Evolutionary conservation across 2,113 vertebrate genomes (phyloP), one percentile per base, ranked within the genome.

Genomic region (Scomber japonicus): DNA sequence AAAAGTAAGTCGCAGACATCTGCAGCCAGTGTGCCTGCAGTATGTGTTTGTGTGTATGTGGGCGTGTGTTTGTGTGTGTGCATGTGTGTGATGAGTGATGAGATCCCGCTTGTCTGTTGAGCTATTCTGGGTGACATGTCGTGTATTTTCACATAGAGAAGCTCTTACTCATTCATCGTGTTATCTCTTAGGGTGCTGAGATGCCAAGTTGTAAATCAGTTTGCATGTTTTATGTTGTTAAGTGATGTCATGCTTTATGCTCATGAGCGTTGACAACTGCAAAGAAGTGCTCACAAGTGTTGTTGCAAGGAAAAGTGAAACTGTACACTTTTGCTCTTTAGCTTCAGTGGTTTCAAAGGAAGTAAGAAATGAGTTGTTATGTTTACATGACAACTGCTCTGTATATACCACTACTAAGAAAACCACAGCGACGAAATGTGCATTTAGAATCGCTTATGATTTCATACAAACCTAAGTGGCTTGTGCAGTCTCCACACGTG

Each of bases 1-100:
- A 92, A 96, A 96, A 95, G 96, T 97, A 93, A 93, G 95, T 91
- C 35, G 1, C 72, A 54, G 62, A 24, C 68, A 68, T 80, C 80
- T 78, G 76, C 65, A 79, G 67, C 54, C 1, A 19, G 24, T 49
- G 35, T 62, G 60, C 35, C 35, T 40, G 6, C 35, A 40, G 63
- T 16, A 35, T 59, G 76, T 27, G 74, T 27, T 27, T 63, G 57
- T 63, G 55, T 55, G 7, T 70, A 51, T 73, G 14, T 27, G 21
- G 21, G 72, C 71, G 35, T 59, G 76, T 27, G 74, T 21, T 21
- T 63, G 57, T 60, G 51, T 55, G 7, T 70, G 56, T 73, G 14
- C 4, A 3, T 56, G 48, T 79, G 16, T 70, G 12, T 55, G 81
- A n/a, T 71, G 75, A 81, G 40, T 72, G 83, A 90, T 82, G 61